These are phyloP conservation scores for Tringa solitaria DNA, from an alignment of 2,113 vertebrate genomes.

Conservation along the genomic window DNA sequence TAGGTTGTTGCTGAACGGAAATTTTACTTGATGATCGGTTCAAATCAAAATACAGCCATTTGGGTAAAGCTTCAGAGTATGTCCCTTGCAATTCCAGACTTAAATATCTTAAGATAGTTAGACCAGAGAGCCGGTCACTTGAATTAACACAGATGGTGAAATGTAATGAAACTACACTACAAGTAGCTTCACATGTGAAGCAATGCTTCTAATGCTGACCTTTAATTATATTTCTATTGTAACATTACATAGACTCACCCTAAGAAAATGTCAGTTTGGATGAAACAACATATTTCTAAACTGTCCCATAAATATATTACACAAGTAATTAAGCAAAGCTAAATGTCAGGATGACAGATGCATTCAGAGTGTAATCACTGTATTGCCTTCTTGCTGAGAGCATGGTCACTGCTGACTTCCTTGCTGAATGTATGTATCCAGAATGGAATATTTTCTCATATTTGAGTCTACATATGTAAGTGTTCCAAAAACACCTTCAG, in stretches of 20 bases:
- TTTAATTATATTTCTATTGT: neutral
- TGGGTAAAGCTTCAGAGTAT: neutral
- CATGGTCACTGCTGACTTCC: neutral
- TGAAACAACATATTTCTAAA: neutral
- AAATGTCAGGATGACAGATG: neutral
- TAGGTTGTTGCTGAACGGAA: neutral
- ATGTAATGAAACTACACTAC: neutral
- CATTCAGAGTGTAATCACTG: neutral
- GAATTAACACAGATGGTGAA: neutral
- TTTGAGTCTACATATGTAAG: neutral
- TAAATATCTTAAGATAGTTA: neutral
- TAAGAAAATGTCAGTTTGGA: neutral
- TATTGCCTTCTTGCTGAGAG: neutral
- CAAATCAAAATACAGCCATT: neutral
- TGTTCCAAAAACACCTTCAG: neutral
- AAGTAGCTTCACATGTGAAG: neutral
- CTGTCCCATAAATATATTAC: neutral
- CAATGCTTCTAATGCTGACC: neutral
- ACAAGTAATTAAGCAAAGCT: neutral
- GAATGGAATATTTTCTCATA: neutral
- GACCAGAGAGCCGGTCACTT: neutral
- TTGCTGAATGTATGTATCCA: neutral
- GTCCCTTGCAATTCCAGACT: neutral
- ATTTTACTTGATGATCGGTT: neutral
- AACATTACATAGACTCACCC: neutral